Percentiles rank a stretch among this genome's conserved stretches.
Conservation (phyloP, 2,888 invertebrate genomes). For the Agrochola lychnidis region DNA sequence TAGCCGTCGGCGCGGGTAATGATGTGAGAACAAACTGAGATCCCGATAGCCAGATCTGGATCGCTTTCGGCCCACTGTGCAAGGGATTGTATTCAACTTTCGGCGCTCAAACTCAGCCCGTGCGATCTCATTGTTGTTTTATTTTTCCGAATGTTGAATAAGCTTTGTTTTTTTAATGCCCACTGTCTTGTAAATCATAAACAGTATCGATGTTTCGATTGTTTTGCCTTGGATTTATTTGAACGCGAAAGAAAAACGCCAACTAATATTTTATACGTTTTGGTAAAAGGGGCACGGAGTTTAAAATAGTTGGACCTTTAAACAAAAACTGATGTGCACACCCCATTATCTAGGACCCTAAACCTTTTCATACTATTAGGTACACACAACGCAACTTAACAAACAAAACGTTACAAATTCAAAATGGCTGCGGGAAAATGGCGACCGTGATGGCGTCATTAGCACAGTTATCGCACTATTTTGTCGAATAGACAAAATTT, state of each 20-base stretch:
- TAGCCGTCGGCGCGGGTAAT: slow-evolving; percentile 91
- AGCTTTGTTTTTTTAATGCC: slow-evolving; percentile 78
- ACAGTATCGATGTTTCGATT: slow-evolving; percentile 64
- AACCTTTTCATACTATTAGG: slow-evolving; percentile 77
- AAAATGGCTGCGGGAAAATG: slow-evolving; percentile 84
- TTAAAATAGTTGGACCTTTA: slow-evolving; percentile 48
- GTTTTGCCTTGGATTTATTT: slow-evolving; percentile 50
- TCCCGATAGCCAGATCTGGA: slow-evolving; percentile 89
- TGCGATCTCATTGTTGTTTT: slow-evolving; percentile 77
- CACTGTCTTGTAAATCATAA: slow-evolving; percentile 81
- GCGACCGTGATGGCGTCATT: slow-evolving; percentile 85
- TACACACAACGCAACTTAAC: slow-evolving; percentile 72
- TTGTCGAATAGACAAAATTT: slow-evolving; percentile 89
- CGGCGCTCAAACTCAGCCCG: slow-evolving; percentile 76
- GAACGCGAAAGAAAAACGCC: slow-evolving; percentile 41
- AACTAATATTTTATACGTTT: slow-evolving; percentile 43
- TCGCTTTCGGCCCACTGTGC: slow-evolving; percentile 86
- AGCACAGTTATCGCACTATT: slow-evolving; percentile 89
- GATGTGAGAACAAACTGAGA: slow-evolving; percentile 91
- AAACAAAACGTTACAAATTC: slow-evolving; percentile 85
- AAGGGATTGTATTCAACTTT: slow-evolving; percentile 84
- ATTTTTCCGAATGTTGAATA: slow-evolving; percentile 77
- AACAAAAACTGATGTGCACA: slow-evolving; percentile 75
- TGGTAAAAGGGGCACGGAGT: slow-evolving; percentile 9
- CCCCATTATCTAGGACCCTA: slow-evolving; percentile 71